Evolutionary conservation across 2,797 vertebrate genomes (phyloP), one percentile per base, ranked within the genome.

Genomic region (Phataginus tricuspis): DNA sequence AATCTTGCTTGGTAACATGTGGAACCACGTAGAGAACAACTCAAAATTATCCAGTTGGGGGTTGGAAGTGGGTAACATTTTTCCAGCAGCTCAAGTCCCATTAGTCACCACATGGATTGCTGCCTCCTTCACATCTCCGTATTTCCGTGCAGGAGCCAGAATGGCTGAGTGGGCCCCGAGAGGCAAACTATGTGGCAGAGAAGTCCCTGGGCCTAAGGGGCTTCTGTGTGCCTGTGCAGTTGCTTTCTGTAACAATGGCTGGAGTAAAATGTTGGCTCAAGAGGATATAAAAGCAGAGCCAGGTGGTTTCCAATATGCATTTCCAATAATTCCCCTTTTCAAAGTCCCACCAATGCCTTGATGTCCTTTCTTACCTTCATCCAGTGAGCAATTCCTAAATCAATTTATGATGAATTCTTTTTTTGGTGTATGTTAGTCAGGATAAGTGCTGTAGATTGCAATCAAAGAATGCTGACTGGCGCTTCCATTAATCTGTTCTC

Each of bases 401-500:
- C 80, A 66, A 27, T 55, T 83, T 94, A 64, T 45, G 77, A 92
- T 80, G 68, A 51, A n/a, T 92, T 86, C 57, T 53, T 84, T n/a
- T 86, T 63, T 63, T 72, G 42, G 29, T 69, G 51, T 88, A 27
- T 42, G 55, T 74, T 87, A 75, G 31, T 64, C 55, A 64, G 51
- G 88, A 15, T 39, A 83, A 91, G 37, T 88, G 92, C 39, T 74
- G 31, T 79, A 59, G 34, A 51, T 83, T 89, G 64, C 23, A 86
- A 13, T 34, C 53, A 85, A 66, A 94, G 51, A 87, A 68, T 23
- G 25, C 29, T 94, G 83, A 87, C 53, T 91, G 97, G 94, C 78
- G 83, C 14, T 69, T 86, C 25, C 66, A 89, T 97, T 96, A 93
- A 96, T 96, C 90, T 86, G 18, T 82, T 91, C 39, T 83, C 77